Conservation (phyloP, 2,888 invertebrate genomes). For the Lithodes maja region DNA sequence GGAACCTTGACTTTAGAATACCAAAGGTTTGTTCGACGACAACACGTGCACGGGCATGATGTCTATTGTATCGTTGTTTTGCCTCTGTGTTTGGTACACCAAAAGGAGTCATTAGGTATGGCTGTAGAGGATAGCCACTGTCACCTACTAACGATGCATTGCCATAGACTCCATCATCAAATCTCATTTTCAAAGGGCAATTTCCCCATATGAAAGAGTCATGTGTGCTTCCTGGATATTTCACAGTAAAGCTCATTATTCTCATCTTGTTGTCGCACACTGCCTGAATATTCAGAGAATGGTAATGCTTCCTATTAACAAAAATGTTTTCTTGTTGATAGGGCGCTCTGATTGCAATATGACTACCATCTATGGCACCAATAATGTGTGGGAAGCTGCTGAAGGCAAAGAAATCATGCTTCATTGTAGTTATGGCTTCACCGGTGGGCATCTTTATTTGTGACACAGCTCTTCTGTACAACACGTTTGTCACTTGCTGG, state of each 20-base stretch:
- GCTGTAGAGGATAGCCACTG: too few relatives aligned
- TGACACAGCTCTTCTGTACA: neutral
- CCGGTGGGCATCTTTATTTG: neutral
- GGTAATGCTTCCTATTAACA: constrained; percentile 71
- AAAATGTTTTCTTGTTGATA: constrained; percentile 60
- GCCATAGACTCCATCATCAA: constrained; percentile 49
- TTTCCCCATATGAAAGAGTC: constrained; percentile 70
- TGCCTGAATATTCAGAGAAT: constrained; percentile 72
- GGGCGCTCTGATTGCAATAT: constrained; percentile 70
- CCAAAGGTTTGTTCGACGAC: too few relatives aligned
- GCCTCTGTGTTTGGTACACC: too few relatives aligned
- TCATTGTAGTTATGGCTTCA: neutral
- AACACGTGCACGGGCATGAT: too few relatives aligned
- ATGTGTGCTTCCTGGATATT: constrained; percentile 71
- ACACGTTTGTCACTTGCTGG: neutral
- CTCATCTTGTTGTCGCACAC: constrained; percentile 57
- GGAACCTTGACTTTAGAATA: too few relatives aligned
- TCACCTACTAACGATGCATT: constrained; percentile 65
- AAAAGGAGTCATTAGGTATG: too few relatives aligned
- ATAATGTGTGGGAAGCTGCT: constrained; percentile 71
- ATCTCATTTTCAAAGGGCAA: constrained; percentile 37
- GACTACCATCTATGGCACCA: constrained; percentile 71
- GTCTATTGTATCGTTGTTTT: too few relatives aligned
- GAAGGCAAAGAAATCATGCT: constrained; percentile 28
- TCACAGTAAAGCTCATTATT: constrained; percentile 67